Base-by-base conservation (phyloP, 2,888 invertebrate genomes). In the Hydriomena furcata region DNA sequence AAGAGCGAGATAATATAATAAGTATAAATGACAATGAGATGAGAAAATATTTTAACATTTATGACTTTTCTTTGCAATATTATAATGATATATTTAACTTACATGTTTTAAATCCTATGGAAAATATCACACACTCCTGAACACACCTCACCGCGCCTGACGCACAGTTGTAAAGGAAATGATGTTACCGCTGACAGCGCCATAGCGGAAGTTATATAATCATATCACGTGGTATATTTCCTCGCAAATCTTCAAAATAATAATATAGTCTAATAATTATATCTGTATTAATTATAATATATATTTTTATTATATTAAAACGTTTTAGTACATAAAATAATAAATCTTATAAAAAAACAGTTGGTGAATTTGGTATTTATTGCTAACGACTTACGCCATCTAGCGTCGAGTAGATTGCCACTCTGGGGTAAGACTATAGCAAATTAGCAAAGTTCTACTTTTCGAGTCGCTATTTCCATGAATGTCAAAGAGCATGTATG, bases 131-230 rank as follows among this genome's bases (percentile, higher is more conserved):
- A 83, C 85, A 82, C 86, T 73, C 27, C 72, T 70, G 68, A 68
- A 79, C 76, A 82, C 84, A 82, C 88, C 79, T 73, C 87, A 82
- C 87, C 81, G 84, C 84, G 71, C 80, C 75, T 77, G 79, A 77
- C 78, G 81, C 86, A 87, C 87, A 87, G 87, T 85, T 85, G 50
- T 79, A 84, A 84, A 89, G 85, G 85, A 83, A 84, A 81, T 73
- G 72, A 71, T 61, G 55, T 60, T 55, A 69, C 53, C 79, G 73
- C 76, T 63, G 68, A 71, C 68, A 82, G 79, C 82, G 80, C 80
- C 77, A 76, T 68, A 65, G 58, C 80, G 82, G 84, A 85, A 76
- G 65, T 87, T 85, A 85, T 71, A 69, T 85, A 86, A 88, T 28
- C 2, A 7, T 20, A 36, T 78, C 83, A 82, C 81, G 80, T 80